These are phyloP conservation scores for Chironomus tentans DNA, from an alignment of 2,888 invertebrate genomes.

Conservation along the genomic window DNA sequence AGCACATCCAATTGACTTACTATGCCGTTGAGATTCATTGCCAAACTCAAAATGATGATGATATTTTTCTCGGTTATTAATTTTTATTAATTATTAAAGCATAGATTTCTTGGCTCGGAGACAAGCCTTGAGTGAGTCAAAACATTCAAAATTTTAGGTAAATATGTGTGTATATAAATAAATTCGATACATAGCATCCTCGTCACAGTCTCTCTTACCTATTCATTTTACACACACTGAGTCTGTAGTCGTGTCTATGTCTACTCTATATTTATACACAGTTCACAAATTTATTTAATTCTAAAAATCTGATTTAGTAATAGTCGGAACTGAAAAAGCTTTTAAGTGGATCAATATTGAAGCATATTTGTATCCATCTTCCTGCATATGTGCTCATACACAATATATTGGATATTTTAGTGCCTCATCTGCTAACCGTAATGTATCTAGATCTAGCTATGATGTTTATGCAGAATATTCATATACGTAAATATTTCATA, in stretches of 20 bases:
- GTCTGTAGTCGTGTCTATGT: too few species aligned
- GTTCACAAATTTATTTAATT: background rate
- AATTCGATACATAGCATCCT: too few species aligned
- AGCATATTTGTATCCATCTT: too few species aligned
- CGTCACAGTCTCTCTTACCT: too few species aligned
- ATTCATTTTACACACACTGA: too few species aligned
- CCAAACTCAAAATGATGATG: background rate
- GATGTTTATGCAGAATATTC: too few species aligned
- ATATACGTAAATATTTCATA: too few species aligned
- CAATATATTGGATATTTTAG: too few species aligned
- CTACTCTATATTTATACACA: too few species aligned
- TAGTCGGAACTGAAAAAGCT: background rate
- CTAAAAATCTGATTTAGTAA: background rate
- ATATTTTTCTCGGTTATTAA: slow-evolving; percentile 15
- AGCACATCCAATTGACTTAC: background rate
- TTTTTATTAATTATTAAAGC: slow-evolving; percentile 21
- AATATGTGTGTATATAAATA: background rate
- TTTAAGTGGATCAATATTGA: background rate
- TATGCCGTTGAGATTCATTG: background rate
- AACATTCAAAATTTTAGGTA: background rate
- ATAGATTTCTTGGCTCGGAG: slow-evolving; percentile 16
- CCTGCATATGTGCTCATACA: too few species aligned
- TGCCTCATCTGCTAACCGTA: too few species aligned
- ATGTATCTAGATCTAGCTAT: too few species aligned
- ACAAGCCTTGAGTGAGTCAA: slow-evolving; percentile 19